Base-by-base conservation (phyloP, 2,797 vertebrate genomes). In the Galagoides demidoff region DNA sequence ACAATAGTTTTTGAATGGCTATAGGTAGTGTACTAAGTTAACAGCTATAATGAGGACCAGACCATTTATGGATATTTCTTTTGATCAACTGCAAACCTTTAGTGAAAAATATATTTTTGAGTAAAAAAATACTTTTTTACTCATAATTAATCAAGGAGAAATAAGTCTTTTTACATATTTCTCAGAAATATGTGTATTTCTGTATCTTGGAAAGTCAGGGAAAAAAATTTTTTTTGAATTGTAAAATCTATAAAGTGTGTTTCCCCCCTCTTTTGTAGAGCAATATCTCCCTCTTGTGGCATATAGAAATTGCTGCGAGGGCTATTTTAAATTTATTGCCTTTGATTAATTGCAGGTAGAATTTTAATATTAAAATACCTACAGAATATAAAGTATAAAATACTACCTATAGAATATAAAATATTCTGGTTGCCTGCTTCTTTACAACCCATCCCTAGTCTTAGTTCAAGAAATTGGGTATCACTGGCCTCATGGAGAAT, bases 241-340 rank as follows among this genome's bases (percentile, higher is more conserved):
- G 1, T 37, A 52, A 86, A 93, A 84, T 3, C 9, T 31, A 22
- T 9, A 22, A n/a, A 66, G 6, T 52, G 2, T 12, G 49, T n/a
- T 76, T 19, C 16, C 39, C 27, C 27, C 29, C 11, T 82, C 49
- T 68, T 10, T 29, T 22, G 23, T 77, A 68, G 73, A 85, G 73
- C 85, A 27, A 39, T 73, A 66, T 14, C 77, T 1, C 96, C 96
- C 78, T 88, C 97, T 97, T 83, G 95, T 97, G 96, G 90, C 68
- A 34, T 39, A 78, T 86, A 49, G 27, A 34, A 66, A 74, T 89
- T 45, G 10, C 71, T 77, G 77, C 85, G 78, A 23, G 63, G 64
- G 45, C 37, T 59, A 6, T 79, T 83, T 82, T 71, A 74, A 70
- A 34, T 14, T 84, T 59, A 55, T 20, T 49, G 34, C 17, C 16